Evolutionary conservation across 64 coral and sea anemone genomes (phyloP), one percentile per base, ranked within the genome.

Genomic region (Trachythela sp.): DNA sequence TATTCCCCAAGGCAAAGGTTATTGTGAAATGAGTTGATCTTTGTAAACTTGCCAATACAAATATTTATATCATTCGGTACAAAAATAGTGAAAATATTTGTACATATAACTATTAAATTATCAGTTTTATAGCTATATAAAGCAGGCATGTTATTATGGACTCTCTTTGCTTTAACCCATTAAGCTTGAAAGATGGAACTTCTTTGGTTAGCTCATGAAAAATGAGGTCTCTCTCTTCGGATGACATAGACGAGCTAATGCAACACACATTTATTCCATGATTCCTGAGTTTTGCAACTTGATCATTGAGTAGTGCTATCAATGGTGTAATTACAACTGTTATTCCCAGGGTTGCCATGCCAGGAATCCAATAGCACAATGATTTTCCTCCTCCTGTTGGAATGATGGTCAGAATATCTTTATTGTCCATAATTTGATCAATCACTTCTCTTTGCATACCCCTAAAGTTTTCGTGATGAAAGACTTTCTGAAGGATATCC

Each of bases 321-420:
- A 85, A 31, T 15, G 84, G 84, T 48, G 84, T 85, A n/a, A 85
- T 51, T 8, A 85, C 41, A 48, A 85, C 84, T 48, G 84, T 48
- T 43, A 85, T 38, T 48, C 84, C 84, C 8, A 6, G 4, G 4
- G 31, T 36, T 13, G 71, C 48, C 29, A 48, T 15, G 45, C 84
- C 40, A 26, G 40, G 48, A 37, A 48, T 1, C 41, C 48, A 51
- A 24, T 48, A 85, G 84, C 84, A 48, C 2, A 36, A 1, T 43
- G 85, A 52, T 35, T 86, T 86, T 52, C 42, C 85, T 32, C 85
- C 26, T 11, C 85, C 85, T 15, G 85, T 86, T 14, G 85, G 85
- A 48, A 86, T 86, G 50, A 86, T 27, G 20, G 52, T n/a, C 48
- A 86, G 18, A 20, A 20, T 30, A 86, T 86, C 85, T 80, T 80